Conservation (phyloP, 2,888 invertebrate genomes). For the Physocephala rufipes region DNA sequence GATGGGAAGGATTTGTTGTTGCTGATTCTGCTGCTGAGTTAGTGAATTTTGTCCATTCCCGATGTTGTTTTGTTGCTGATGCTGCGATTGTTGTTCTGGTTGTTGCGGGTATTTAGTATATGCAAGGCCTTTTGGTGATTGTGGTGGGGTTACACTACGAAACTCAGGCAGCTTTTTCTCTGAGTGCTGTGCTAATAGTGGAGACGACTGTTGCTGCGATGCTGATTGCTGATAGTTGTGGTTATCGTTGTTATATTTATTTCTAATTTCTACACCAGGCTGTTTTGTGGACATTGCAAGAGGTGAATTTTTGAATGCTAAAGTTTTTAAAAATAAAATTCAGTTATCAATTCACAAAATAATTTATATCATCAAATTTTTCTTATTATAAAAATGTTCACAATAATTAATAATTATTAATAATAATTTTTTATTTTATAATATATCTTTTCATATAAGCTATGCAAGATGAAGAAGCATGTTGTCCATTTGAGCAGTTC, state of each 20-base stretch:
- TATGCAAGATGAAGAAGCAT: no score
- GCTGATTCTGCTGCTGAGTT: conserved; percentile 41
- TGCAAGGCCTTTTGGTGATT: conserved; percentile 55
- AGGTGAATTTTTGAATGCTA: conserved; percentile 42
- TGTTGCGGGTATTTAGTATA: conserved; percentile 53
- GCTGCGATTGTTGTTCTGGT: conserved; percentile 31
- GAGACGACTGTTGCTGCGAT: conserved; percentile 47
- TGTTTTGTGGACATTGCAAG: conserved; percentile 43
- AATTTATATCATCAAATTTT: no score
- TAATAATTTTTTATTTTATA: no score
- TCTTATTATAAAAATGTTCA: no score
- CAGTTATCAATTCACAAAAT: neutral
- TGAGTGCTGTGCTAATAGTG: no score
- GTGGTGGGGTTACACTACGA: conserved; percentile 59
- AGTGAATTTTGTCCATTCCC: neutral
- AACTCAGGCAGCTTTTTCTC: conserved; percentile 50
- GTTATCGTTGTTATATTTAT: conserved; percentile 47
- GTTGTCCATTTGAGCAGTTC: no score
- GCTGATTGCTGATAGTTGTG: conserved; percentile 44
- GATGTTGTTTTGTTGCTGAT: conserved; percentile 6
- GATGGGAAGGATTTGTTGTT: conserved; percentile 45
- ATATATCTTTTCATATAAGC: no score
- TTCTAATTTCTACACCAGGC: conserved; percentile 39
- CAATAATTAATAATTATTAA: no score
- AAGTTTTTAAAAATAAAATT: conserved; percentile 4